Evolutionary conservation across 37 sponge, comb jelly and placozoan species (phyloP).

Genomic region (Ianthella basta): DNA sequence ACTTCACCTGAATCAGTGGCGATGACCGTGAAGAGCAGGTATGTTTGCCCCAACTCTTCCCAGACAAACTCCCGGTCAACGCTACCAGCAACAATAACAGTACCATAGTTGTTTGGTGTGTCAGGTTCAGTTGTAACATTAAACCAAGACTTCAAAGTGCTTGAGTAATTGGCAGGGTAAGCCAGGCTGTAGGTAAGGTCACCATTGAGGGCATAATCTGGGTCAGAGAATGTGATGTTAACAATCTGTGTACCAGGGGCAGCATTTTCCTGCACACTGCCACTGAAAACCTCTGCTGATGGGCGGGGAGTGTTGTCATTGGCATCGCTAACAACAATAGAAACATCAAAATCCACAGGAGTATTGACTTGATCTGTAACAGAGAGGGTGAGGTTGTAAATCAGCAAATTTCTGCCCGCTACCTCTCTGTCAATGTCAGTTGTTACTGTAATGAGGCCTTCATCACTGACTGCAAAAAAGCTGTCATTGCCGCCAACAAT

Average conservation of each 20-base stretch:
- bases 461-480: slow-evolving; percentile 33
- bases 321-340: slow-evolving; percentile 36
- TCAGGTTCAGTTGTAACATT: neutral
- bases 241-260: slow-evolving; percentile 29
- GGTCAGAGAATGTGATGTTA: slow-evolving; percentile 55
- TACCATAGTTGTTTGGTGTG: slow-evolving; percentile 25
- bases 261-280: slow-evolving; percentile 44
- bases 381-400: slow-evolving; percentile 36
- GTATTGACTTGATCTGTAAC: slow-evolving; percentile 42
- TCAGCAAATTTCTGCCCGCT: slow-evolving; percentile 21
- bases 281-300: slow-evolving; percentile 2
- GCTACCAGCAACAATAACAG: slow-evolving; percentile 13
- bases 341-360: slow-evolving; percentile 30
- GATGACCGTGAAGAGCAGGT: slow-evolving; percentile 41
- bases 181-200: slow-evolving; percentile 40
- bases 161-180: neutral
- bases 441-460: slow-evolving; percentile 26
- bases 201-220: slow-evolving; percentile 56
- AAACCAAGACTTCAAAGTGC: slow-evolving; percentile 11
- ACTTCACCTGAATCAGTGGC: slow-evolving; percentile 56
- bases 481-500: slow-evolving; percentile 48
- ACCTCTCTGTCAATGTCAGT: slow-evolving; percentile 57
- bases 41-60: neutral
- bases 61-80: slow-evolving; percentile 8
- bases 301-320: slow-evolving; percentile 69